Evolutionary conservation across 2,888 invertebrate species (phyloP), one percentile per base, ranked within the genome.

Genomic region (Arge pagana): DNA sequence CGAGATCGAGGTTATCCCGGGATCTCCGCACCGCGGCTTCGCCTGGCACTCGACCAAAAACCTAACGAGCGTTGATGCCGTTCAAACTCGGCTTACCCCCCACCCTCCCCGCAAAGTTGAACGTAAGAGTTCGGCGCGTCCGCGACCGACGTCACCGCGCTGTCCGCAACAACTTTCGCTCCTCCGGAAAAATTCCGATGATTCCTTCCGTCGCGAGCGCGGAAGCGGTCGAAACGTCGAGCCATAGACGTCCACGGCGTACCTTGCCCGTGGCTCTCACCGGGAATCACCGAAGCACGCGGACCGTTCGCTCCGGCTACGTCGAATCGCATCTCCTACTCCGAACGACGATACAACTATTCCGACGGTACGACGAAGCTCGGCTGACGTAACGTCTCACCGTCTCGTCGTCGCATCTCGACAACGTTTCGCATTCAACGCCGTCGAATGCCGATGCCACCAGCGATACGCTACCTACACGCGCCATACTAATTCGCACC

Each of bases 391-490:
- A 55, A 53, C 59, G n/a, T 58, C 59, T 51, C 59, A 55, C 59
- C 57, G n/a, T 42, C 42, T 13, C 26, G 28, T 15, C 33, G 40
- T 24, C 37, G 13, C 28, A 8, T 15, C 16, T 11, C 37, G 51
- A 53, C 50, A 51, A 39, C 56, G 54, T 54, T 54, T 62, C 59
- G 59, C n/a, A n/a, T n/a, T n/a, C 33, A 45, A 45, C 63, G 61
- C 65, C 68, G 68, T 73, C 72, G 73, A 73, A 72, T 64, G 67
- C 66, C 72, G 72, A 75, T 74, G 73, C 73, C 68, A 72, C 72
- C 72, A 70, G 72, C 66, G 74, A 70, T 72, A 71, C 66, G 70
- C 69, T 63, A 63, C 66, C 65, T 65, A 42, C 24, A 36, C 45
- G 42, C 62, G 64, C 60, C 60, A 58, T 62, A 64, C 66, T 72